Conservation (phyloP, 64 coral and sea anemone genomes). For the Trachythela sp. region DNA sequence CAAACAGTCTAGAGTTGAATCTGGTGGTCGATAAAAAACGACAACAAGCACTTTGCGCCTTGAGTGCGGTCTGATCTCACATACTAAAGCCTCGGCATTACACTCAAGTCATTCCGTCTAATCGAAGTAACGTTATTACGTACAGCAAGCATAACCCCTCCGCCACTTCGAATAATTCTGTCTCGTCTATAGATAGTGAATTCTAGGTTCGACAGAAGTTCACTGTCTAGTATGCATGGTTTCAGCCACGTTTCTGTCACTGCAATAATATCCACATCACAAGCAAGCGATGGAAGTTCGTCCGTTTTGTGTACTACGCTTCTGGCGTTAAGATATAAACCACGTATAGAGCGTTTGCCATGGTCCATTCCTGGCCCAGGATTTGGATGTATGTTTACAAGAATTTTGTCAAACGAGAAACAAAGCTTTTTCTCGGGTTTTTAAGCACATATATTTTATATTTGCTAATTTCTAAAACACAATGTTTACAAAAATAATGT, state of each 20-base stretch:
- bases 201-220: background rate
- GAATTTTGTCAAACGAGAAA: no score
- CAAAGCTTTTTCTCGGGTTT: no score
- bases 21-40: background rate
- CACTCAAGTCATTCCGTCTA: background rate
- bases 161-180: background rate
- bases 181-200: background rate
- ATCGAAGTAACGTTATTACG: background rate
- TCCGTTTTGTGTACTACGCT: background rate
- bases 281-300: background rate
- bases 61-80: background rate
- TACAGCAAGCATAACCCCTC: slow-evolving; percentile 7
- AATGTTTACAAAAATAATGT: no score
- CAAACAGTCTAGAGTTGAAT: background rate
- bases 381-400: no score
- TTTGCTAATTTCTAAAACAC: no score
- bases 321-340: background rate
- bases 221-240: background rate
- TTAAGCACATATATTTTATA: no score
- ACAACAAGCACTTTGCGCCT: background rate
- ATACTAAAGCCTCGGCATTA: background rate
- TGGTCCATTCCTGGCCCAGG: no score
- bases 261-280: background rate
- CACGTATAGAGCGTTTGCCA: background rate
- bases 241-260: background rate